Evolutionary conservation across 2,888 invertebrate genomes (phyloP).

Genomic region (Morpho achilles): DNA sequence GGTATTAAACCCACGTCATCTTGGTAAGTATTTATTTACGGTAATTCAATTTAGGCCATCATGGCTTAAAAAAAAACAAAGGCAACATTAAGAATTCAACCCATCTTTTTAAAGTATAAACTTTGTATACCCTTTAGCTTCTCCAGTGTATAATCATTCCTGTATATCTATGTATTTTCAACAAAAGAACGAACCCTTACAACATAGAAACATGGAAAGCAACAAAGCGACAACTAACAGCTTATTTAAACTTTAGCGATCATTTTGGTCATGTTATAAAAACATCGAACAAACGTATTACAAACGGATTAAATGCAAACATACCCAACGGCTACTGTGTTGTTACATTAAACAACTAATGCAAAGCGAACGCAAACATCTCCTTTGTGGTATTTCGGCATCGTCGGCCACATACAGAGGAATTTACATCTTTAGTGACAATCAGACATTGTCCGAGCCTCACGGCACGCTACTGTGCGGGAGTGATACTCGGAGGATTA

Average conservation of each 20-base stretch:
- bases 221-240: constrained; percentile 12
- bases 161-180: too few species aligned
- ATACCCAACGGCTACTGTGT: constrained; percentile 58
- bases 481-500: constrained; percentile 69
- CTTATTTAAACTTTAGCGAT: constrained; percentile 4
- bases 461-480: constrained; percentile 41
- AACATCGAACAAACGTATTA: constrained; percentile 59
- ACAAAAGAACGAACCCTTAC: too few species aligned
- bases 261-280: constrained; percentile 47
- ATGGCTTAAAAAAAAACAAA: too few species aligned
- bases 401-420: constrained; percentile 33
- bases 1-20: too few species aligned
- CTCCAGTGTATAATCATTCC: too few species aligned
- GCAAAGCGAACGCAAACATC: constrained; percentile 67
- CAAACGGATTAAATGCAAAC: constrained; percentile 74
- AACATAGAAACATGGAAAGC: background rate
- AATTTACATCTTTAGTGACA: constrained; percentile 55
- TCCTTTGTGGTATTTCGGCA: constrained; percentile 57
- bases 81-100: too few species aligned
- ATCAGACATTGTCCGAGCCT: constrained; percentile 50
- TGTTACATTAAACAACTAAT: constrained; percentile 65
- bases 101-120: too few species aligned
- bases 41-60: too few species aligned
- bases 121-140: too few species aligned
- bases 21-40: too few species aligned